phyloP scores from a whole-genome alignment of 2,888 invertebrate species.

The Anthophora plumipes region DNA sequence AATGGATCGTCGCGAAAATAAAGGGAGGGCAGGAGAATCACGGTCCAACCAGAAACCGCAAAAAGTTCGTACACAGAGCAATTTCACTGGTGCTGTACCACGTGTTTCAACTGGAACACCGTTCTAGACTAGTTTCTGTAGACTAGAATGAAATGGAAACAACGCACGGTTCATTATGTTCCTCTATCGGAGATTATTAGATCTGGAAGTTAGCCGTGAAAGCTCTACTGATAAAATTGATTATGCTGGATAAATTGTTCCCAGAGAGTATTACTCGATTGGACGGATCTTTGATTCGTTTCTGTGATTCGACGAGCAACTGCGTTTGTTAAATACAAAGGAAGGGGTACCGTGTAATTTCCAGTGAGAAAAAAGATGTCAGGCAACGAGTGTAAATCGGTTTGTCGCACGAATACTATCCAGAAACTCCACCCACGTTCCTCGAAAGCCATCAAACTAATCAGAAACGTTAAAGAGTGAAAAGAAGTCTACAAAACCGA shows the following conservation, averaged over 20 bases:
- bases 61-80: constrained; percentile 60
- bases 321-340: too few species aligned
- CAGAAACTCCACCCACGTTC: neutral
- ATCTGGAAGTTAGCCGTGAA: too few species aligned
- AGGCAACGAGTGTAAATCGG: too few species aligned
- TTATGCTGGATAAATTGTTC: too few species aligned
- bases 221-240: too few species aligned
- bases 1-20: constrained; percentile 26
- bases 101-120: constrained; percentile 29
- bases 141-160: constrained; percentile 8
- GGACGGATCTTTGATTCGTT: too few species aligned
- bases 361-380: too few species aligned
- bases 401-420: too few species aligned
- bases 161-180: constrained; percentile 28
- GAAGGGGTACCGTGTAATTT: too few species aligned
- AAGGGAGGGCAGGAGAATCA: constrained; percentile 16
- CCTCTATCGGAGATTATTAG: neutral
- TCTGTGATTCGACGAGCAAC: too few species aligned
- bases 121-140: neutral
- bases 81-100: constrained; percentile 49
- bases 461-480: neutral
- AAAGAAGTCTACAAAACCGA: neutral
- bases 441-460: neutral
- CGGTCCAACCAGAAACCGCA: constrained; percentile 33
- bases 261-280: too few species aligned